Evolutionary conservation across 2,113 vertebrate genomes (phyloP).

Genomic region (Thunnus maccoyii): DNA sequence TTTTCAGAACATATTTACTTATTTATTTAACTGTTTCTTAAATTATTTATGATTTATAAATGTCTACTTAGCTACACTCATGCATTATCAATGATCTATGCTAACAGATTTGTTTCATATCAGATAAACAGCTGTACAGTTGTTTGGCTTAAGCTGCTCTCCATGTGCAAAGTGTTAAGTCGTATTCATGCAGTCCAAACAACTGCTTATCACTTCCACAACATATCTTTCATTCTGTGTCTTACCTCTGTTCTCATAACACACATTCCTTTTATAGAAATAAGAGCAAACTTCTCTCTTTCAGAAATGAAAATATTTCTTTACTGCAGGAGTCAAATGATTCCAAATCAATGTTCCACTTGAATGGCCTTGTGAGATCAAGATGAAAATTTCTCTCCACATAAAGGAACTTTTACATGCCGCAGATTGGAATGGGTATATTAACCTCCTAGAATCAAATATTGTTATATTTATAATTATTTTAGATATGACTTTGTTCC

Average conservation of each 20-base stretch:
- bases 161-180: constrained; percentile 8
- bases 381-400: not conserved
- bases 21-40: constrained; percentile 29
- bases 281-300: not conserved
- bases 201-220: not conserved
- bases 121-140: constrained; percentile 12
- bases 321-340: not conserved
- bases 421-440: not conserved
- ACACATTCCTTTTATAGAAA: constrained; percentile 6
- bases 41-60: constrained; percentile 36
- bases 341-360: constrained; percentile 1
- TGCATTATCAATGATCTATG: constrained; percentile 20
- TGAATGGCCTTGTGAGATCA: constrained; percentile 14
- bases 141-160: not conserved
- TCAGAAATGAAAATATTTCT: not conserved
- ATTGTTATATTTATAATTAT: not conserved
- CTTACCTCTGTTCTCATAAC: not conserved
- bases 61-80: constrained; percentile 17
- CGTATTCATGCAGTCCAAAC: not conserved
- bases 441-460: not conserved
- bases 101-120: constrained; percentile 20
- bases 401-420: not conserved
- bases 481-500: not conserved
- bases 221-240: not conserved
- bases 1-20: constrained; percentile 12